Evolutionary conservation across 2,888 invertebrate species (phyloP).

Genomic region (Philonicus albiceps): DNA sequence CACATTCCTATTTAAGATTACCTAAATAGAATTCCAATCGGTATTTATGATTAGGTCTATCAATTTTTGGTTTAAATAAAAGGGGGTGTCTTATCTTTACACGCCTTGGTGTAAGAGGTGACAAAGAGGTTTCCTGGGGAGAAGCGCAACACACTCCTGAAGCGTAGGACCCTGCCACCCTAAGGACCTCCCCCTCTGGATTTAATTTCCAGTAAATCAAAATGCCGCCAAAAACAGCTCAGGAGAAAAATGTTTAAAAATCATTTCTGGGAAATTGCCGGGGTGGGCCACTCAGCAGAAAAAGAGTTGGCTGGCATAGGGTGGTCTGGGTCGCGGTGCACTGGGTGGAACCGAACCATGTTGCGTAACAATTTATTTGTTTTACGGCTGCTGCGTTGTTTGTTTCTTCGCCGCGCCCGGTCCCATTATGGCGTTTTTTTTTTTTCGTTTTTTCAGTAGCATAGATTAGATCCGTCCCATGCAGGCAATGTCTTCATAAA

Average conservation of each 20-base stretch:
- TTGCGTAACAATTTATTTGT: conserved; percentile 35
- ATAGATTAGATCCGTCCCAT: conserved; percentile 1
- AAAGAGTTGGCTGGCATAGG: not conserved
- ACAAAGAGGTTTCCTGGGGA: not conserved
- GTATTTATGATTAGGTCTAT: not conserved
- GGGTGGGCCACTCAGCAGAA: not conserved
- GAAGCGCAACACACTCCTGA: not conserved
- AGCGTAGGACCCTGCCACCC: not conserved
- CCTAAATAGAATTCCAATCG: no score
- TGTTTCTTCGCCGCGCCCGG: not conserved
- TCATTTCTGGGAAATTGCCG: not conserved
- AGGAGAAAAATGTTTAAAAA: conserved; percentile 17
- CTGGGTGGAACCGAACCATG: conserved; percentile 7
- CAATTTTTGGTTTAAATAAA: not conserved
- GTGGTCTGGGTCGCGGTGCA: not conserved
- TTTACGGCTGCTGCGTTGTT: conserved; percentile 1
- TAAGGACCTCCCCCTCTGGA: not conserved
- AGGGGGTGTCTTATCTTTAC: not conserved
- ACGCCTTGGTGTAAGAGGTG: not conserved
- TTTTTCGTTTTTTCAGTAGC: conserved; percentile 7
- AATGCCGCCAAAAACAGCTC: conserved; percentile 2
- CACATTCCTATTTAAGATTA: no score
- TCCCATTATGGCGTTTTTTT: not conserved
- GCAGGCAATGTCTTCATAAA: conserved; percentile 2
- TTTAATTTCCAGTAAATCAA: conserved; percentile 32